Conservation (phyloP, 2,797 vertebrate genomes). For the Pangasius macronema region DNA sequence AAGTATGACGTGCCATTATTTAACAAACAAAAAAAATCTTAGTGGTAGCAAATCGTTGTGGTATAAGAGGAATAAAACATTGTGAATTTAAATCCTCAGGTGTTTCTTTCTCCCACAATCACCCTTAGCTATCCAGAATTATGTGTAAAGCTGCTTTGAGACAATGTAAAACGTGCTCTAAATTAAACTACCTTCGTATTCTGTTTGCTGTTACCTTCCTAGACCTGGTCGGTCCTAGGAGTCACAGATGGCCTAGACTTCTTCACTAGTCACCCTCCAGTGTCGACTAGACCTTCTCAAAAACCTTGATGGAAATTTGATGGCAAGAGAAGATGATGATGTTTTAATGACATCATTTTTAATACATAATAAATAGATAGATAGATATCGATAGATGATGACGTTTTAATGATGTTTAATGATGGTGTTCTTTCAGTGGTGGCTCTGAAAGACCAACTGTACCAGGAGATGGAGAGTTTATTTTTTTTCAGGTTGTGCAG, state of each 20-base stretch:
- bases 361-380: background rate
- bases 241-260: no score
- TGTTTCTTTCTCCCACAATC: background rate
- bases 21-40: background rate
- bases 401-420: conserved; percentile 18
- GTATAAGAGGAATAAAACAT: background rate
- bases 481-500: background rate
- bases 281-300: background rate
- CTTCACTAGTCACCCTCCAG: no score
- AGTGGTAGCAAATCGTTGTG: background rate
- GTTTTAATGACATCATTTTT: conserved; percentile 24
- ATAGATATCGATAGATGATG: conserved; percentile 1
- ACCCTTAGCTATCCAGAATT: background rate
- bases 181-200: background rate
- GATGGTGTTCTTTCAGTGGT: background rate
- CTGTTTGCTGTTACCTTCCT: background rate
- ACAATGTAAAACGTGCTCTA: background rate
- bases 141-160: background rate
- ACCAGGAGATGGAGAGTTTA: background rate
- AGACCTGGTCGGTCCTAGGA: no score
- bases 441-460: background rate
- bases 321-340: conserved; percentile 14
- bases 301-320: conserved; percentile 7
- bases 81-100: background rate
- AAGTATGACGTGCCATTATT: no score